Percentiles rank a stretch among this genome's conserved stretches.
These are phyloP conservation scores for Siphamia tubifer DNA, from an alignment of 2,113 vertebrate species.

Conservation along the genomic window DNA sequence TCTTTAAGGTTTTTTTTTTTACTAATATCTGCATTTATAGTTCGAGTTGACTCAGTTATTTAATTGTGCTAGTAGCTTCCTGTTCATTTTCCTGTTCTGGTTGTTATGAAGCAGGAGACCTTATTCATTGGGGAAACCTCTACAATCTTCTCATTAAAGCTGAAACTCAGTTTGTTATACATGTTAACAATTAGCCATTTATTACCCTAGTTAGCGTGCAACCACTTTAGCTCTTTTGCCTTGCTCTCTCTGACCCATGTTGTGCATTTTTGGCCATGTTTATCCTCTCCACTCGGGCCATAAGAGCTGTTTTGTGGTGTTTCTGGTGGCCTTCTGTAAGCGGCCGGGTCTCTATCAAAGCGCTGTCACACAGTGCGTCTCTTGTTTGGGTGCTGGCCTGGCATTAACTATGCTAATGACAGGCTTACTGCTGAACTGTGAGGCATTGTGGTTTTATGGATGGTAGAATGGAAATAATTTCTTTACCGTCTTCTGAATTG, in stretches of 20 bases:
- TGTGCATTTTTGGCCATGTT: constrained; percentile 45
- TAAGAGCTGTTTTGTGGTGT: constrained; percentile 54
- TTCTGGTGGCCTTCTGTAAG: constrained; percentile 69
- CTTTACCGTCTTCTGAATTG: background rate
- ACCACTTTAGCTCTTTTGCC: background rate
- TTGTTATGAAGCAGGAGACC: background rate
- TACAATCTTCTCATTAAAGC: background rate
- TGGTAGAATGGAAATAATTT: constrained; percentile 31
- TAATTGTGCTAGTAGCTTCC: constrained; percentile 4
- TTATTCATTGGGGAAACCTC: background rate
- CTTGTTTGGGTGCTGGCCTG: constrained; percentile 64
- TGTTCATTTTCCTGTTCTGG: background rate
- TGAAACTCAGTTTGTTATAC: background rate
- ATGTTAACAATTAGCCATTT: constrained; percentile 26
- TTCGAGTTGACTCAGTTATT: background rate
- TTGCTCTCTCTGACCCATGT: constrained; percentile 27
- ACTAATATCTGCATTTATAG: constrained; percentile 16
- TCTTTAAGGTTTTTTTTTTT: constrained; percentile 9
- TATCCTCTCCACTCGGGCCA: constrained; percentile 46
- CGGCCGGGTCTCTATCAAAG: constrained; percentile 66
- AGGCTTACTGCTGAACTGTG: constrained; percentile 54
- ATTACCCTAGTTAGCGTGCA: constrained; percentile 7
- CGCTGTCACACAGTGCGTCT: constrained; percentile 62
- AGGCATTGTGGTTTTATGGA: constrained; percentile 42
- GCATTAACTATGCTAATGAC: constrained; percentile 73